Percentiles rank a stretch among this genome's conserved stretches.
Conservation (phyloP, 2,888 invertebrate species). For the Orthosia gothica region DNA sequence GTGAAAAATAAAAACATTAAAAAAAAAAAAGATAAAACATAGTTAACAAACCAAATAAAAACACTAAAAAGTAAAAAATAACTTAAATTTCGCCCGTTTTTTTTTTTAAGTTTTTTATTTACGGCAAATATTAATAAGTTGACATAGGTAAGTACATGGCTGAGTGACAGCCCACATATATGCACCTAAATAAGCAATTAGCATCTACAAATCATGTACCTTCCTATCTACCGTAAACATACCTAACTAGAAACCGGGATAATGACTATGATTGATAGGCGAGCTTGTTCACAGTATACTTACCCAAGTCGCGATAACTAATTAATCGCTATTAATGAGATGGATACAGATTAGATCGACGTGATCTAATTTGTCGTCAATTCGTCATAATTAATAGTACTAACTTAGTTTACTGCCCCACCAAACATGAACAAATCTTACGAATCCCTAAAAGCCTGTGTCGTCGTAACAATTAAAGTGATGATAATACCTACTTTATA, state of each 20-base stretch:
- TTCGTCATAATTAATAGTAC: constrained; percentile 19
- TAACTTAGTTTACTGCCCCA: not conserved
- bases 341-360: constrained; percentile 35
- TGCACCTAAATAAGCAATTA: not conserved
- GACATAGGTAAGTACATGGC: too few species aligned
- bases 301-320: constrained; percentile 21
- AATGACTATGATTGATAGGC: constrained; percentile 46
- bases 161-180: not conserved
- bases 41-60: too few species aligned
- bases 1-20: too few species aligned
- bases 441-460: not conserved
- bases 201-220: not conserved
- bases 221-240: not conserved
- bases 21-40: too few species aligned
- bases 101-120: too few species aligned
- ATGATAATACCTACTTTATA: too few species aligned
- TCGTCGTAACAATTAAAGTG: too few species aligned
- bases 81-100: too few species aligned
- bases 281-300: constrained; percentile 39
- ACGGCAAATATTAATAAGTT: too few species aligned
- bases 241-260: constrained; percentile 2
- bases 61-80: too few species aligned
- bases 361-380: constrained; percentile 20
- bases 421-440: not conserved
- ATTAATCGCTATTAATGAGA: constrained; percentile 42